These are phyloP conservation scores for Chitala chitala DNA, from an alignment of 2,113 vertebrate species.

Conservation along the genomic window DNA sequence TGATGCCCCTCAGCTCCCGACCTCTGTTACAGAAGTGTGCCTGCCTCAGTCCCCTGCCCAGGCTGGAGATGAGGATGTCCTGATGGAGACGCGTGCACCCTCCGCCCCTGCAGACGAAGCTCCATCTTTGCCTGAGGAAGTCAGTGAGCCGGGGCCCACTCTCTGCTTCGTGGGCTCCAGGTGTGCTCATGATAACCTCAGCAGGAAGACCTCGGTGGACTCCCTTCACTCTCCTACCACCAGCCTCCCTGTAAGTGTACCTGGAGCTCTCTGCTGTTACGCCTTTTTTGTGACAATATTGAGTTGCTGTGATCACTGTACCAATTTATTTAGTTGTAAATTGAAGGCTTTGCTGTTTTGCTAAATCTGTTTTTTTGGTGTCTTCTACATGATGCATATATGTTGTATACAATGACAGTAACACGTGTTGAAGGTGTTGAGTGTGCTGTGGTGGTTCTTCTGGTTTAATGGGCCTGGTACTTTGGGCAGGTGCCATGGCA, in stretches of 20 bases:
- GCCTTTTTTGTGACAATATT: too few relatives aligned
- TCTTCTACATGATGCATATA: too few relatives aligned
- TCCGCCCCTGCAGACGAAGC: too few relatives aligned
- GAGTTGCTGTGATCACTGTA: background rate
- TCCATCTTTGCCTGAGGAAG: too few relatives aligned
- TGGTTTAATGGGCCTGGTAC: too few relatives aligned
- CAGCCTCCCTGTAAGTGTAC: conserved; percentile 48
- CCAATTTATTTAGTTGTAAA: background rate
- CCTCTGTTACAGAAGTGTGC: background rate
- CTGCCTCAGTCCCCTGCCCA: background rate
- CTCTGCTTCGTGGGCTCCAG: background rate
- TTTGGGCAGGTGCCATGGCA: too few relatives aligned
- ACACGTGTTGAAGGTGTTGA: too few relatives aligned
- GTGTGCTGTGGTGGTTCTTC: too few relatives aligned
- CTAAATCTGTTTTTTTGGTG: too few relatives aligned
- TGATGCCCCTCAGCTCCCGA: background rate
- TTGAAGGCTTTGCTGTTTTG: too few relatives aligned
- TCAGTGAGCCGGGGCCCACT: too few relatives aligned
- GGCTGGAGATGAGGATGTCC: background rate
- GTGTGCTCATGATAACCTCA: conserved; percentile 40
- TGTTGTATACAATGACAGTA: too few relatives aligned
- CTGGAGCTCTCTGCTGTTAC: background rate
- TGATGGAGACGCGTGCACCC: background rate
- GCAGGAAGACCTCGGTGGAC: conserved; percentile 36
- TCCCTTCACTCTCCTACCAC: conserved; percentile 53